Evolutionary conservation across 2,797 vertebrate species (phyloP), one percentile per base, ranked within the genome.

Genomic region (Luscinia luscinia): DNA sequence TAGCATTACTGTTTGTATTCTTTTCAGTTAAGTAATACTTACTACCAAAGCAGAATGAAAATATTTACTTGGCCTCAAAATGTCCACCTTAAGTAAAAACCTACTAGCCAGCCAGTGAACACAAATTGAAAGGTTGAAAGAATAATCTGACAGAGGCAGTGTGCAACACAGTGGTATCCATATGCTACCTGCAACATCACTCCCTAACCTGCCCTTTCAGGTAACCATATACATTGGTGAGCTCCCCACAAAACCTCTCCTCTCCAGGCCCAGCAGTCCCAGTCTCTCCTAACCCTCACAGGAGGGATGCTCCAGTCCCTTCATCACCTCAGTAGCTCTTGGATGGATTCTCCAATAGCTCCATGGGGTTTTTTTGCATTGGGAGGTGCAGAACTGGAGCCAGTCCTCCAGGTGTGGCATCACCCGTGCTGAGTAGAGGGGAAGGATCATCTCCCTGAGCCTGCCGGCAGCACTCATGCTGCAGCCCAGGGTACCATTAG

Each of bases 311-410:
- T 87, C 36, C 41, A 51, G 32, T 12, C 28, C 30, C 32, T 58
- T 32, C 12, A 7, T 11, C 36, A 30, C 10, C 28, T 67, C 13
- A 40, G 12, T 3, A 18, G 48, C 17, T 40, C 45, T 62, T 84
- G 5, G 4, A 36, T 63, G 40, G 40, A 41, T 34, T 41, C 27
- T 66, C 57, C 77, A 73, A 22, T 5, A 76, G 28, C 15, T 91
- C 49, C 1, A 0, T 8, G 18, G 16, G 16, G 5, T 2, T 2
- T 22, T 66, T 41, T 41, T 11, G 18, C 15, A 26, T 30, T 61
- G 23, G 2, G 9, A 23, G 20, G 13, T 8, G 12, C 32, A 43
- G 70, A 49, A 68, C 36, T 5, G 70, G 30, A 49, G 27, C 10
- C 69, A 48, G 34, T 9, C 12, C 32, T n/a, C 11, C 43, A 49